phyloP scores from a whole-genome alignment of 2,888 invertebrate genomes.

The Synergus itoensis region DNA sequence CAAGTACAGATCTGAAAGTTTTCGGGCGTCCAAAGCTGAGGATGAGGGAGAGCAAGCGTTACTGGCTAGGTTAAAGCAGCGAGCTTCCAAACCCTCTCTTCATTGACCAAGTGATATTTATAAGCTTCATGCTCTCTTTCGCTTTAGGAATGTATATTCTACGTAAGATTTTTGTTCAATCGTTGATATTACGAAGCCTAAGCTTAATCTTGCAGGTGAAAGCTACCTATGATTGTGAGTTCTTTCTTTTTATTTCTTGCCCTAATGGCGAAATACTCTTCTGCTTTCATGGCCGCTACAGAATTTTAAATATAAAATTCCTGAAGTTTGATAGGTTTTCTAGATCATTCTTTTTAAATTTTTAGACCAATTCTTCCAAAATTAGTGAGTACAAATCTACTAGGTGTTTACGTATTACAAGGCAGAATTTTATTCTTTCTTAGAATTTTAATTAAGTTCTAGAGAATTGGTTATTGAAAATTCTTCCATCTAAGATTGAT shows the following conservation, averaged over 20 bases:
- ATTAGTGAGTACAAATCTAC: no score
- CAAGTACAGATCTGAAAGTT: slow-evolving; percentile 91
- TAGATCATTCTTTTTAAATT: no score
- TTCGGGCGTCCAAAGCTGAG: slow-evolving; percentile 80
- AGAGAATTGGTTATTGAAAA: no score
- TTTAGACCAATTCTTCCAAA: no score
- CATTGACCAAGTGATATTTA: slow-evolving; percentile 70
- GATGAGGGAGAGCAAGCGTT: slow-evolving; percentile 75
- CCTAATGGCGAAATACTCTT: background rate
- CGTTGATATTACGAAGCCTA: background rate
- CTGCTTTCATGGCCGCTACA: background rate
- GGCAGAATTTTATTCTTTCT: no score
- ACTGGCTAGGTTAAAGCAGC: slow-evolving; percentile 78
- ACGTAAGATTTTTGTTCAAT: slow-evolving; percentile 13
- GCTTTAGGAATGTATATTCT: slow-evolving; percentile 24
- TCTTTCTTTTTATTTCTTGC: background rate
- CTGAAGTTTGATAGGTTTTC: no score
- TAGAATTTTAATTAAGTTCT: no score
- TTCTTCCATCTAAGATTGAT: no score
- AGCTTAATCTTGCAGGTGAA: background rate
- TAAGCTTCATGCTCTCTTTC: slow-evolving; percentile 51
- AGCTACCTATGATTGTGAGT: no score
- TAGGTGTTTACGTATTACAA: no score
- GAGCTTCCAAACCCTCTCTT: slow-evolving; percentile 76
- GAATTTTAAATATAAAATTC: no score